Evolutionary conservation across 2,797 vertebrate genomes (phyloP).

Genomic region (Syndactyla subalaris): DNA sequence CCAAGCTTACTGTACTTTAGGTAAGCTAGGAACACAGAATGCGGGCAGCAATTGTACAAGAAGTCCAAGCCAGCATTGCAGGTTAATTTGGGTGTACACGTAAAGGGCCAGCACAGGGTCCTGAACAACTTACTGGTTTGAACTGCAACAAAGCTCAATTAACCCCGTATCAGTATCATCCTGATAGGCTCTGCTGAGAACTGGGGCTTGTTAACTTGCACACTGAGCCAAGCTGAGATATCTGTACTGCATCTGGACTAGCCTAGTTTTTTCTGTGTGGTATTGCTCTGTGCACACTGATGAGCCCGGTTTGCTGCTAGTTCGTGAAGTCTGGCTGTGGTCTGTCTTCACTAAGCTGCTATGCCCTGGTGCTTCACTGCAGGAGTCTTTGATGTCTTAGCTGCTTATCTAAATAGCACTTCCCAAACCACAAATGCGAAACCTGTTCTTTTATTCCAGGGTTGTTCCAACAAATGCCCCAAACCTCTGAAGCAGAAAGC

Average conservation of each 20-base stretch:
- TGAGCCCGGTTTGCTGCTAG: not conserved
- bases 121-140: not conserved
- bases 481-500: conserved; percentile 19
- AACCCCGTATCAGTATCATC: not conserved
- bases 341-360: not conserved
- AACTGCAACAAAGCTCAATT: not conserved
- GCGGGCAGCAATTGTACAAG: not conserved
- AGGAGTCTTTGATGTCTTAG: conserved; percentile 9
- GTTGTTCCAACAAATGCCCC: not conserved
- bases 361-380: not conserved
- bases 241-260: not conserved
- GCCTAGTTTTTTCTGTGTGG: not conserved
- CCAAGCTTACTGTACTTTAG: not conserved
- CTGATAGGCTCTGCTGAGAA: not conserved
- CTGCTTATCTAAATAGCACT: not conserved
- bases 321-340: conserved; percentile 1
- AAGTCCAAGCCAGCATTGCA: not conserved
- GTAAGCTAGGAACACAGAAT: not conserved
- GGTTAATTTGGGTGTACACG: not conserved
- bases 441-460: conserved; percentile 3
- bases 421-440: not conserved
- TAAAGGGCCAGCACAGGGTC: not conserved
- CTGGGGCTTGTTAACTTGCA: not conserved
- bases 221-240: not conserved
- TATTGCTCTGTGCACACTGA: not conserved